These are phyloP conservation scores for Junonia oenone DNA, from an alignment of 2,888 invertebrate species.

Conservation along the genomic window DNA sequence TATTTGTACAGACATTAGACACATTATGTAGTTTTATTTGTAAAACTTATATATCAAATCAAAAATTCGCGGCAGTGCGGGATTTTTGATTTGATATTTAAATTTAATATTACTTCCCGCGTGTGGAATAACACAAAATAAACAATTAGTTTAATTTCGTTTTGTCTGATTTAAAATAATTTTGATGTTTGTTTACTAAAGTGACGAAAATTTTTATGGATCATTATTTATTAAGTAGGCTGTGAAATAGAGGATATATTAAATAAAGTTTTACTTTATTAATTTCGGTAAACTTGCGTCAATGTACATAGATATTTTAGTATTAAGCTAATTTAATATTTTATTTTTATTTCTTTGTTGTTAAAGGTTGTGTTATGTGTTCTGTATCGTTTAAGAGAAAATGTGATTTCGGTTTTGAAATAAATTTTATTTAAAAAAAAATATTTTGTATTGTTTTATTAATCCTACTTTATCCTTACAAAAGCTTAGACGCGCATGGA, in stretches of 20 bases:
- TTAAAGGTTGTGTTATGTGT: constrained; percentile 21
- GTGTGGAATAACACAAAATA: too few relatives aligned
- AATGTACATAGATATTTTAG: not conserved
- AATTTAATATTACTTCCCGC: too few relatives aligned
- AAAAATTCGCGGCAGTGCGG: too few relatives aligned
- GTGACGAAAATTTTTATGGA: not conserved
- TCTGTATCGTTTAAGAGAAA: constrained; percentile 6
- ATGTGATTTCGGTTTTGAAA: not conserved
- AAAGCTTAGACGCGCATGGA: too few relatives aligned
- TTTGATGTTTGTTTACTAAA: not conserved
- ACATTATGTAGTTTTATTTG: too few relatives aligned
- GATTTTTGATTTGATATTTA: too few relatives aligned
- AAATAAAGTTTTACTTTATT: not conserved
- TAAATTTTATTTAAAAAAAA: constrained; percentile 6
- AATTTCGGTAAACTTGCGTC: not conserved
- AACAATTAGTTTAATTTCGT: too few relatives aligned
- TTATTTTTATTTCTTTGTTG: constrained; percentile 2
- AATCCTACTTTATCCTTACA: too few relatives aligned
- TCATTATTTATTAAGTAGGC: not conserved
- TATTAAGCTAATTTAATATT: not conserved
- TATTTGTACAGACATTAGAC: too few relatives aligned
- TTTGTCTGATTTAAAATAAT: too few relatives aligned
- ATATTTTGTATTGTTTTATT: not conserved
- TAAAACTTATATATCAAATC: too few relatives aligned
- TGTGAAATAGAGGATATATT: not conserved